Evolutionary conservation across 2,888 invertebrate species (phyloP).

Genomic region (Acleris laterana): DNA sequence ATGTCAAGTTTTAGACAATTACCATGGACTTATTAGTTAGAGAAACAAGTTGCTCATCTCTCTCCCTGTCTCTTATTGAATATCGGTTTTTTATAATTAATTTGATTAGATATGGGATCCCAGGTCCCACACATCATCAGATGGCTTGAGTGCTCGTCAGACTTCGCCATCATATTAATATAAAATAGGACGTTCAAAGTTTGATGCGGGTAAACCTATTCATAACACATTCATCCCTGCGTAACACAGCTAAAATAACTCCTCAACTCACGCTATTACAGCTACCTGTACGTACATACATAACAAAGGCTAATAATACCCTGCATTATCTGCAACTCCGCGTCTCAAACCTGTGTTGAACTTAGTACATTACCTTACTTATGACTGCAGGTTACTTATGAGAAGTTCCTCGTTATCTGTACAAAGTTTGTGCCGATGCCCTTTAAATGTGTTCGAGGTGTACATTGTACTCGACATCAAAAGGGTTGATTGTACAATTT

Average conservation of each 20-base stretch:
- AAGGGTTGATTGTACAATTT: constrained; percentile 19
- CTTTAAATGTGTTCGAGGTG: constrained; percentile 15
- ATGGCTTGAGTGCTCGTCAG: too few species aligned
- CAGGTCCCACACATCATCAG: too few species aligned
- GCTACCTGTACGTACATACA: not conserved
- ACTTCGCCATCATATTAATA: too few species aligned
- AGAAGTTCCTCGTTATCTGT: constrained; percentile 37
- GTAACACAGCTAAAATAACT: not conserved
- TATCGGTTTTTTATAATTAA: too few species aligned
- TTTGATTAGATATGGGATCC: too few species aligned
- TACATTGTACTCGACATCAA: constrained; percentile 21
- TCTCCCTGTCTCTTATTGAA: too few species aligned
- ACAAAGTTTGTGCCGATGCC: constrained; percentile 28
- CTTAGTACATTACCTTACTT: constrained; percentile 40
- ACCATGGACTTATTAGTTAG: too few species aligned
- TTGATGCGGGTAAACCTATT: too few species aligned
- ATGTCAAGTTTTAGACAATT: too few species aligned
- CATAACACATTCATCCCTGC: not conserved
- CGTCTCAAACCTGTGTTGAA: constrained; percentile 35
- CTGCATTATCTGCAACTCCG: constrained; percentile 13
- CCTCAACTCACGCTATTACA: not conserved
- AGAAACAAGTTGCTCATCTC: too few species aligned
- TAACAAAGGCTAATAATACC: constrained; percentile 13
- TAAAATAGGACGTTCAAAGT: too few species aligned
- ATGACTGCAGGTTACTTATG: constrained; percentile 35